Conservation (phyloP, 2,797 vertebrate genomes). For the Schizopygopsis pylzovi region DNA sequence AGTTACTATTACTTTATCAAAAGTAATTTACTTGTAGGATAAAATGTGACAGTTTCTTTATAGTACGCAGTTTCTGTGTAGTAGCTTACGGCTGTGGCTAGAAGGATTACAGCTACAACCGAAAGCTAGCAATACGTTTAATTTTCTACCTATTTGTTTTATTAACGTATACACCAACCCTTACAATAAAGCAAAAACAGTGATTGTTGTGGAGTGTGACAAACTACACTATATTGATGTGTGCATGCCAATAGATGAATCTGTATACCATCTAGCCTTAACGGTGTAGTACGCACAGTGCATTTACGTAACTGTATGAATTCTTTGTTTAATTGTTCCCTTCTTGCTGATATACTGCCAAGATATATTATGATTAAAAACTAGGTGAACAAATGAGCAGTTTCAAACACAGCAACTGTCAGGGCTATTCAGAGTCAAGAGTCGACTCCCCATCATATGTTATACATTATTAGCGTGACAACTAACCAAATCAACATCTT, state of each 20-base stretch:
- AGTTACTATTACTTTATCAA: too few relatives aligned
- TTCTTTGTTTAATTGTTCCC: not conserved
- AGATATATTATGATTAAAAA: not conserved
- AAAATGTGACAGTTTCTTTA: too few relatives aligned
- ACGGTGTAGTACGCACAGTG: too few relatives aligned
- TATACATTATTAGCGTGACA: not conserved
- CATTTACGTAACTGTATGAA: too few relatives aligned
- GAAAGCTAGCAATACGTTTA: not conserved
- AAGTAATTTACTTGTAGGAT: too few relatives aligned
- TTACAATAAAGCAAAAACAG: too few relatives aligned
- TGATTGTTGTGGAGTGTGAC: not conserved
- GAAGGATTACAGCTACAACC: not conserved
- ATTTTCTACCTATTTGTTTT: not conserved
- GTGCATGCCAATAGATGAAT: not conserved
- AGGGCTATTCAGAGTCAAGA: not conserved
- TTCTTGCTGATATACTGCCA: not conserved
- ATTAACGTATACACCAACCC: not conserved
- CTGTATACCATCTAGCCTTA: not conserved
- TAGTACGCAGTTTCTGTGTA: too few relatives aligned
- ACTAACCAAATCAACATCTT: not conserved
- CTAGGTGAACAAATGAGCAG: not conserved
- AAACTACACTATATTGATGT: not conserved
- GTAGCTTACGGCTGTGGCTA: not conserved
- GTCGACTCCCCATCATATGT: not conserved
- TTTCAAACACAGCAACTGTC: not conserved